Base-by-base conservation (phyloP, 2,888 invertebrate genomes). In the Drosophila aldrichi region DNA sequence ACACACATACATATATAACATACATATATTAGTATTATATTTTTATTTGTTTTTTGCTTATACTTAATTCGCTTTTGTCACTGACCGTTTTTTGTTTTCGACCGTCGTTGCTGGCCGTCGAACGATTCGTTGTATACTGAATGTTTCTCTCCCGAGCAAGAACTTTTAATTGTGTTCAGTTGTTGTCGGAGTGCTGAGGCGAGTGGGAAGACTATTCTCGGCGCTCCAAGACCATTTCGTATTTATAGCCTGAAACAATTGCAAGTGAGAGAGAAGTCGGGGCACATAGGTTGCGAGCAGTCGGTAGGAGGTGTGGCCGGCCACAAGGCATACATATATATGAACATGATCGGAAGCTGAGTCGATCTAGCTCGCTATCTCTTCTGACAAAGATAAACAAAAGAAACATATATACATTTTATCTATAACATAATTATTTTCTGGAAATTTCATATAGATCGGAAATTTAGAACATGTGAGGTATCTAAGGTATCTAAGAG, bases 101-200 rank as follows among this genome's bases (percentile, higher is more conserved):
- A 18, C 56, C 46, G 67, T 70, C 62, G 55, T 63, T 86, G 83
- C 48, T 82, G 48, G 46, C 54, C 29, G 52, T 60, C 49, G 51
- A 70, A 60, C 71, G 56, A 62, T 56, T 54, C 54, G 55, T 43
- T 61, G 44, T 41, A 67, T 55, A 87, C 85, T 87, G 84, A 84
- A n/a, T 54, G 57, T 41, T 65, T 74, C 67, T 57, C 51, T 34
- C 43, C 55, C 58, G 64, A 52, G 57, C 60, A 32, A 48, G 46
- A 61, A 58, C 49, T 56, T 84, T 71, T 74, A 49, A 49, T 49
- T 49, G 32, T 49, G 12, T 32, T 49, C 49, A 49, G 32, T 49
- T 49, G 32, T 20, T 8, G 49, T 34, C 14, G 18, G 32, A 34
- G 14, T 49, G 49, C 14, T 34, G 8, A 34, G 49, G 49, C 49